phyloP scores from a whole-genome alignment of 2,888 invertebrate species.

The Malachius bipustulatus region DNA sequence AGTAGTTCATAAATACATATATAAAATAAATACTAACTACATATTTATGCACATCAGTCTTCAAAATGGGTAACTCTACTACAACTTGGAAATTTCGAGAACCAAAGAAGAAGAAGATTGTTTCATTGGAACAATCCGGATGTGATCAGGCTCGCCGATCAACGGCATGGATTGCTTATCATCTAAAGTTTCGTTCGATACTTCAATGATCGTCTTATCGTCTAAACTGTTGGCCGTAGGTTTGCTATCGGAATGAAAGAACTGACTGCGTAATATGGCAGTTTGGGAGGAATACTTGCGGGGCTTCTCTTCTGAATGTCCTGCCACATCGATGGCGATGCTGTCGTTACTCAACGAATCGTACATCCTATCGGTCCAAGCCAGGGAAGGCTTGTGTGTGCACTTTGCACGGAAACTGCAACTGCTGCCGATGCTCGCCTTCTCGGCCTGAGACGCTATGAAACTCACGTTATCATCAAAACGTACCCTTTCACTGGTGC shows the following conservation, averaged over 20 bases:
- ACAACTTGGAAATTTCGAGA: conserved; percentile 3
- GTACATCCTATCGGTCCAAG: conserved; percentile 23
- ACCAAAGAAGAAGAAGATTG: neutral
- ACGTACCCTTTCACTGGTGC: conserved; percentile 49
- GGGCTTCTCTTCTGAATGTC: conserved; percentile 28
- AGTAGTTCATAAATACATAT: neutral
- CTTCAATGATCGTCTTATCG: conserved; percentile 33
- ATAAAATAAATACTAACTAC: conserved; percentile 2
- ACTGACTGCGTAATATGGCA: conserved; percentile 41
- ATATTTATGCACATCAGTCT: conserved; percentile 2
- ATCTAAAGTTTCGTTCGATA: conserved; percentile 32
- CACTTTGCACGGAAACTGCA: conserved; percentile 33
- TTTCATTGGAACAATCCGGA: neutral
- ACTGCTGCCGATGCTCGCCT: conserved; percentile 36
- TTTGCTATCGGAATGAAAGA: conserved; percentile 36
- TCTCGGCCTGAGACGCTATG: conserved; percentile 38
- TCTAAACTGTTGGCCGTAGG: conserved; percentile 29
- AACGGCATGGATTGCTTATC: conserved; percentile 8
- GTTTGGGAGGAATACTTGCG: conserved; percentile 38
- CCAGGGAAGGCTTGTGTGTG: conserved; percentile 19
- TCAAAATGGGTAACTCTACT: conserved; percentile 1
- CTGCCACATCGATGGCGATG: conserved; percentile 32
- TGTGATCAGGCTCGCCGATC: neutral
- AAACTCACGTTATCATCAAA: conserved; percentile 54
- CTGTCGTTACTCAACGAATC: conserved; percentile 34